Base-by-base conservation (phyloP, 92 coral and sea anemone species). In the Porites rus region DNA sequence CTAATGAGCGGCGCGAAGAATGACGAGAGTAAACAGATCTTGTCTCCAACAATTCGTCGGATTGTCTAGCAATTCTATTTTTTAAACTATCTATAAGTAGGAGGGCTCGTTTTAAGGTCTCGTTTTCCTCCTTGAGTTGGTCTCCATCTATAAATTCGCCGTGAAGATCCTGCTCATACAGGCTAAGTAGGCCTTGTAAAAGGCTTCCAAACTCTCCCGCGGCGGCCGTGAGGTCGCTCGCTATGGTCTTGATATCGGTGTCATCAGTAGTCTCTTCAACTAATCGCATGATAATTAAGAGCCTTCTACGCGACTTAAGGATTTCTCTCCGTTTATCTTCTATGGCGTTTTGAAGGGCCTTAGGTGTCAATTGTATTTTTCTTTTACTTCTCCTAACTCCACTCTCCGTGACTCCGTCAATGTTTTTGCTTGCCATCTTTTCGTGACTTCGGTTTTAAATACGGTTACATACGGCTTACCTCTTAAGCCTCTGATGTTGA, bases 311-410 rank as follows among this genome's bases (percentile, higher is more conserved):
- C 68, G 18, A 19, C 14, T 19, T 65, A 20, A 21, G 22, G 17
- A 77, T n/a, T 53, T 85, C 74, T 14, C 51, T 18, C 10, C 64
- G 38, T 75, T 84, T 84, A 6, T 8, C 46, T 7, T 74, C 71
- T 62, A 84, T 62, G 5, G 88, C 83, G 75, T 84, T 84, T 10
- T 84, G 74, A 17, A 84, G 24, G 31, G 88, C 84, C 43, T 84
- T 84, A n/a, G 50, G 82, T n/a, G 88, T 31, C 63, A 51, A 11
- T 50, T 50, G 43, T 62, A 62, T 13, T 21, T 28, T 50, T 20
- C 68, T 21, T 28, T 60, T 76, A 16, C 66, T 53, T 21, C 72
- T 66, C 28, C 28, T 25, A 25, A 25, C 28, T 25, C 28, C 28
- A 25, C 28, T 25, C 0, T 25, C 2, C 2, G 28, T 25, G 2